A percentile compares a stretch with the other conserved stretches of the same genome.
Evolutionary conservation across 2,113 vertebrate genomes (phyloP).

Genomic region (Mandrillus leucophaeus): DNA sequence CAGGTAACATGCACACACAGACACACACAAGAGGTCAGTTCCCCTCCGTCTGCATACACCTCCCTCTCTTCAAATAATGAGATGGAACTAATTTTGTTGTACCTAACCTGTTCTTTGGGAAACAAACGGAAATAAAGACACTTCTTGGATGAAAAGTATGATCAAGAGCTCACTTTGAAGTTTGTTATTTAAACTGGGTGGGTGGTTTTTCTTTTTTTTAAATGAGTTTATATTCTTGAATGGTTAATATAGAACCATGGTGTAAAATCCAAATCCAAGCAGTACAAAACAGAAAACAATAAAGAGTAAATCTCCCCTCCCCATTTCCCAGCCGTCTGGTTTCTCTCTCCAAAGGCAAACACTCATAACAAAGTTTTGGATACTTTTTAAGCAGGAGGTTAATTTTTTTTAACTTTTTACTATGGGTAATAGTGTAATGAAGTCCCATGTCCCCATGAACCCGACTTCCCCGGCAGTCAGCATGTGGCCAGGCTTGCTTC

Average conservation of each 20-base stretch:
- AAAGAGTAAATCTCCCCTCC: background rate
- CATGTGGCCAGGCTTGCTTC: background rate
- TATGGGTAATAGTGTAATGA: background rate
- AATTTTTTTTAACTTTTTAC: background rate
- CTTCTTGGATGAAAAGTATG: background rate
- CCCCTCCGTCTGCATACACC: background rate
- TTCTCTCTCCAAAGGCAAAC: background rate
- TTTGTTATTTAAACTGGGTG: slow-evolving; percentile 42
- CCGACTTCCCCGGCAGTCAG: too few species aligned
- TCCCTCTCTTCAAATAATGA: background rate
- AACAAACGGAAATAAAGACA: slow-evolving; percentile 57
- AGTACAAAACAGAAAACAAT: background rate
- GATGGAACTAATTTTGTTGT: rapidly evolving
- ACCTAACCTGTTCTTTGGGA: background rate
- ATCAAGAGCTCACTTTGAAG: slow-evolving; percentile 45
- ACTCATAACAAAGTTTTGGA: background rate
- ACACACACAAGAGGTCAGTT: background rate
- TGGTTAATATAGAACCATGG: background rate
- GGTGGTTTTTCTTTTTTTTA: background rate
- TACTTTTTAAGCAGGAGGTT: background rate
- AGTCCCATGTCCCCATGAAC: background rate
- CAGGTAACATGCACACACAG: background rate
- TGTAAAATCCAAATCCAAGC: background rate
- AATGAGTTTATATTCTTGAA: background rate
- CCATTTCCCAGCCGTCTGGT: background rate